Base-by-base conservation (phyloP, 1,140 invertebrate genomes). In the Penaeus vannamei region DNA sequence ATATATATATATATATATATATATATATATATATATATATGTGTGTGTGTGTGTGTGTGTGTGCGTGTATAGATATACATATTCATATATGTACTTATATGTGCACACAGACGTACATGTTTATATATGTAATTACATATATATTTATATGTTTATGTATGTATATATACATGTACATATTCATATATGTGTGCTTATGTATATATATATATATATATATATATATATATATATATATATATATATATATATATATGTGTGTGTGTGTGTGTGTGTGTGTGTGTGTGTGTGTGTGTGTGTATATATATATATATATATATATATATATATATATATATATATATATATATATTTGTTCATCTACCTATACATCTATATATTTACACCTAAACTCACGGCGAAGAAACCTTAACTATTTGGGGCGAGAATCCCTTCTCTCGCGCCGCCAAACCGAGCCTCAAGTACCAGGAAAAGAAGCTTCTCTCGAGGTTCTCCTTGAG, bases 1-100 rank as follows among this genome's bases (percentile, higher is more conserved):
- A 36, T 72, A 36, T 22, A 36, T 72, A 19, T 19, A 36, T 72
- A 19, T 2, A 19, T 72, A 36, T 72, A 19, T 72, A 23, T 72
- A 72, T 72, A 72, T 72, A 72, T 72, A 72, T 72, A 72, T 72
- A 72, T 72, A 72, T 72, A 72, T 72, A 72, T 72, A 72, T 72
- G 29, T 72, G 29, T 72, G 29, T 72, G 29, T 72, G 29, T 72
- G 29, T 72, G 8, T 72, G 29, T 72, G 29, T 72, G 29, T 72
- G 23, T 72, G 23, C 29, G 23, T 72, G 23, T 72, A 29, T 72
- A 29, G 29, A 20, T 72, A 29, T 72, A 29, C 29, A 29, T 72
- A 29, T 72, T 3, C 2, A 29, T 72, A 29, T 29, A 72, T 72
- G 23, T 72, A 7, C 2, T 0, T 72, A 10, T 72, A 10, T 72